These are phyloP conservation scores for Lynx canadensis DNA, from an alignment of 2,113 vertebrate genomes.

Conservation along the genomic window DNA sequence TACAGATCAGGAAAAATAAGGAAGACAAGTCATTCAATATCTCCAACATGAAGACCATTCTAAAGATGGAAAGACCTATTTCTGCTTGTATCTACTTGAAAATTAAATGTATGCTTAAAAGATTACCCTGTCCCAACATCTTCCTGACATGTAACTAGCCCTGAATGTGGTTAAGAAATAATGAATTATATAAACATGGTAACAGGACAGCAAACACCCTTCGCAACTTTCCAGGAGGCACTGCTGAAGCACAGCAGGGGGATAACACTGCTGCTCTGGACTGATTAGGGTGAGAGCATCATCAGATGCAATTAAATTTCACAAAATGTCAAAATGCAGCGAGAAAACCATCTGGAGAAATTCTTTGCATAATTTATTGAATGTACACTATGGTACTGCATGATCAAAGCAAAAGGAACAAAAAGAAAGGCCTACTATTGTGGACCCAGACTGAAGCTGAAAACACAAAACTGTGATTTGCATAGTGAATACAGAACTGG, in stretches of 20 bases:
- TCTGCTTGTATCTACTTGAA: constrained; percentile 11
- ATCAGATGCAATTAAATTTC: constrained; percentile 66
- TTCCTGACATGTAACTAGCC: not conserved
- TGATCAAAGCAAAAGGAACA: constrained; percentile 27
- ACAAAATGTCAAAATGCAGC: constrained; percentile 62
- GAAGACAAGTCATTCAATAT: not conserved
- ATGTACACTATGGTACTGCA: not conserved
- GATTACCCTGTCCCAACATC: constrained; percentile 11
- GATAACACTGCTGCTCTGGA: not conserved
- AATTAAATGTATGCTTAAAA: constrained; percentile 16
- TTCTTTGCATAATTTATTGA: constrained; percentile 30
- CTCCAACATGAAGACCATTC: not conserved
- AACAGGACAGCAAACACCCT: constrained; percentile 36
- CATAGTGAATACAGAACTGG: not conserved
- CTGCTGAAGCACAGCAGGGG: not conserved
- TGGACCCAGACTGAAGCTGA: not conserved
- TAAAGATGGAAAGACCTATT: not conserved
- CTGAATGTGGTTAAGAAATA: not conserved
- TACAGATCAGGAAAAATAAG: not conserved
- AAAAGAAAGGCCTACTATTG: not conserved
- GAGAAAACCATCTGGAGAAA: constrained; percentile 55
- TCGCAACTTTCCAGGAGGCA: not conserved
- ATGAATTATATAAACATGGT: not conserved
- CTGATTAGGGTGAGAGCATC: constrained; percentile 11
- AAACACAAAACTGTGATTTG: not conserved